phyloP scores from a whole-genome alignment of 2,113 vertebrate species.

The Otus sunia region DNA sequence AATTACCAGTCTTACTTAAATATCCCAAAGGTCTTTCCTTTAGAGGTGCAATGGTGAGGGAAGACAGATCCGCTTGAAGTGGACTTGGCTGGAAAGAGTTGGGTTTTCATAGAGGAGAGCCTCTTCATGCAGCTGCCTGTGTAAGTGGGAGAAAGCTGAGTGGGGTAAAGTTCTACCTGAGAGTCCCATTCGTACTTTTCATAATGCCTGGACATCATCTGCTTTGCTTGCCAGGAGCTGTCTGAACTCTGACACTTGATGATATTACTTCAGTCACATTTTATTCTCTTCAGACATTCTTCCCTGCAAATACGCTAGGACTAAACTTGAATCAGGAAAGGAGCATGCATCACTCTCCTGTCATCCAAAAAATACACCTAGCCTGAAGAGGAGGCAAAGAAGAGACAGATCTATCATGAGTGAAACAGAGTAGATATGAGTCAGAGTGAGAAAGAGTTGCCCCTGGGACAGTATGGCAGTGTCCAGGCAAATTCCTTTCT shows the following conservation, averaged over 20 bases:
- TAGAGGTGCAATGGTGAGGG: background rate
- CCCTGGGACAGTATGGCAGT: background rate
- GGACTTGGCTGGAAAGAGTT: background rate
- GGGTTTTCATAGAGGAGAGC: background rate
- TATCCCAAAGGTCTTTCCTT: background rate
- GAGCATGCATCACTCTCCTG: background rate
- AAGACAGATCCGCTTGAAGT: background rate
- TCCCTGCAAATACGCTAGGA: background rate
- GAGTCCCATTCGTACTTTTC: background rate
- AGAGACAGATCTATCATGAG: background rate
- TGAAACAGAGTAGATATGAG: background rate
- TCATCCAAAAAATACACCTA: background rate
- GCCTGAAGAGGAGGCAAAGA: conserved; percentile 19
- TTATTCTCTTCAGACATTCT: background rate
- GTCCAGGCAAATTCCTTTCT: background rate
- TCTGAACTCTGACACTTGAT: background rate
- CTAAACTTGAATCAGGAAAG: background rate
- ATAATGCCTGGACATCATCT: background rate
- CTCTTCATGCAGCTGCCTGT: background rate
- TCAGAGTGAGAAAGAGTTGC: conserved; percentile 11
- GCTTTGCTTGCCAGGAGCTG: background rate
- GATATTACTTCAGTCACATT: background rate
- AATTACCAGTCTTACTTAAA: background rate
- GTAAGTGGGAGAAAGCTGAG: background rate
- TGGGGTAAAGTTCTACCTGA: conserved; percentile 27